A percentile compares a stretch with the other conserved stretches of the same genome.
Conservation (phyloP, 2,888 invertebrate genomes). For the Eilema griseolum region DNA sequence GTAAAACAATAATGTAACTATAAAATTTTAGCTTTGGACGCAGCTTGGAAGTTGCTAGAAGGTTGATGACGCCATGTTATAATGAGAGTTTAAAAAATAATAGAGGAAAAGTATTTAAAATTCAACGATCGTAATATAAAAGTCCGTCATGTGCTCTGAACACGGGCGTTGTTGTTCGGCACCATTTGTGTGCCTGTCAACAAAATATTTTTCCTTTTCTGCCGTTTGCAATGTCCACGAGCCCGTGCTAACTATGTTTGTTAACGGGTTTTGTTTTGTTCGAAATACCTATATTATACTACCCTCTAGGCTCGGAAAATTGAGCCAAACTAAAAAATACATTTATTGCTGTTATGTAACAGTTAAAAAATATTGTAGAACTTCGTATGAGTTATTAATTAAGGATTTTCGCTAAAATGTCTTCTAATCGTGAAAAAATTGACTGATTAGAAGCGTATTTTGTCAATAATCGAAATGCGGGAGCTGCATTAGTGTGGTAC, state of each 20-base stretch:
- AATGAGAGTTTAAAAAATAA: neutral
- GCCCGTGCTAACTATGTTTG: slow-evolving; percentile 29
- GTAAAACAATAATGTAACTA: too few relatives aligned
- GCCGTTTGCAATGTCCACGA: slow-evolving; percentile 18
- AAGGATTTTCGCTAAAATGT: too few relatives aligned
- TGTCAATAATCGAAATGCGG: too few relatives aligned
- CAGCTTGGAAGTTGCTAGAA: too few relatives aligned
- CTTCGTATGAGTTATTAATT: too few relatives aligned
- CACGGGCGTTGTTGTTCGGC: slow-evolving; percentile 14
- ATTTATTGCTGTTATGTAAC: neutral
- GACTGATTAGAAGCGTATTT: too few relatives aligned
- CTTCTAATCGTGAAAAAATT: too few relatives aligned
- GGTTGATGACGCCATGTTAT: too few relatives aligned
- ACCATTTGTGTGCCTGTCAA: slow-evolving; percentile 23
- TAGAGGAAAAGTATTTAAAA: neutral
- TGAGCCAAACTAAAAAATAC: neutral
- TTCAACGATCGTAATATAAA: slow-evolving; percentile 12
- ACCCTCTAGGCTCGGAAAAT: neutral
- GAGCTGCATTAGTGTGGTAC: too few relatives aligned
- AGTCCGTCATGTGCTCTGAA: slow-evolving; percentile 2
- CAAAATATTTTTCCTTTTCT: slow-evolving; percentile 17
- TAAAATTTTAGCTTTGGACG: too few relatives aligned
- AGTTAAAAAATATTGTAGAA: neutral
- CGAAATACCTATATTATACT: slow-evolving; percentile 21
- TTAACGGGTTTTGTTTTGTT: slow-evolving; percentile 9